Evolutionary conservation across 2,797 vertebrate genomes (phyloP), one percentile per base, ranked within the genome.

Genomic region (Alfaro cultratus): DNA sequence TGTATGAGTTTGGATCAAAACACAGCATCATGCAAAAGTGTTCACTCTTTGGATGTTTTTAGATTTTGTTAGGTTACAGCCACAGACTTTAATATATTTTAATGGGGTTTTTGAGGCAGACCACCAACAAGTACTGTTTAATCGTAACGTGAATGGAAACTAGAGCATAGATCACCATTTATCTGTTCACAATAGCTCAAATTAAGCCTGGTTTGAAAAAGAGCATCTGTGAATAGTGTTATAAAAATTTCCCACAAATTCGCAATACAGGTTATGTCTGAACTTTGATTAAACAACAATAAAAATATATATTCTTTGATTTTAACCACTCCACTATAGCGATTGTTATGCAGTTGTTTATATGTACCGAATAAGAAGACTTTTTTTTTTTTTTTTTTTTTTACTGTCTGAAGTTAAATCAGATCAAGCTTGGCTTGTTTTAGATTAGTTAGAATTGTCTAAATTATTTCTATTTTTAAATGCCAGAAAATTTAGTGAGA

Each of bases 1-100:
- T 21, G 75, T 64, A 46, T 73, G 16, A 53, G 3, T 77, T 79
- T 29, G 53, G 13, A 73, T 21, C 34, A 70, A 36, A 68, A 36
- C 23, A 26, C 36, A 41, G 1, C 5, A 10, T 21, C 4, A 41
- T 68, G 36, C 64, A 26, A 62, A 18, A 34, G 57, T 34, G 16
- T 8, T 34, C 13, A 67, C 6, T 3, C 60, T 34, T 9, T 67
- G 18, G 36, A 36, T 36, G 3, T 21, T 64, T 64, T 67, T 21
- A 31, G 31, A 39, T 67, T 36, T 9, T 64, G 60, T 36, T 36
- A 36, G 34, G 34, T 10, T 21, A 36, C 18, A 64, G 62, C 34
- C 34, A 64, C 7, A 64, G 6, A 10, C 7, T 4, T 34, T 62
- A 16, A 31, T 16, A 15, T 62, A 34, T 62, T 62, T 18, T 16